Evolutionary conservation across 2,888 invertebrate species (phyloP), one percentile per base, ranked within the genome.

Genomic region (Isoperla grammatica): DNA sequence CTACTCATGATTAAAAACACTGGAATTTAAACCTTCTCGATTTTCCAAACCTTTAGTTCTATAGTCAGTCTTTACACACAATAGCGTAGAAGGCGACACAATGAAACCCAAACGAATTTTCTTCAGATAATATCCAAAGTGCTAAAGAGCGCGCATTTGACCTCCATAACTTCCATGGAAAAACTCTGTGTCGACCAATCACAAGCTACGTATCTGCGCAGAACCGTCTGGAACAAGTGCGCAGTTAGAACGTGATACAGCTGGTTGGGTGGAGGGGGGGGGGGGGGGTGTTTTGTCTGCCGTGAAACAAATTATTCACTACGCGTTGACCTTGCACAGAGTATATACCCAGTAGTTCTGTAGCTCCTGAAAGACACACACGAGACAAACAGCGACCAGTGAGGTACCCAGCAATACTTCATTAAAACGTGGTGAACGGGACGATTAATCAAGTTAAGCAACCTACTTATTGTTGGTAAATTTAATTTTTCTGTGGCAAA

Each of bases 21-120:
- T 6, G 29, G 29, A 29, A 29, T 29, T 4, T n/a, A n/a, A n/a
- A n/a, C n/a, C n/a, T n/a, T n/a, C n/a, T n/a, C n/a, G n/a, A n/a
- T n/a, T 29, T 29, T 29, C 29, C 29, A 6, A 29, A 4, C 29
- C 29, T 8, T 29, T 29, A 29, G 29, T 29, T 29, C 20, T 29
- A n/a, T 57, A 70, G 70, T 78, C n/a, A 77, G 83, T 89, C 90
- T 90, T 90, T 90, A 89, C 87, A n/a, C 90, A 78, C 90, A 90
- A 90, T 90, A 90, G 89, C 80, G 86, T 81, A 90, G 90, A 90
- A 90, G 90, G 88, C 84, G 79, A 81, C 80, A 71, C 49, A 60
- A 60, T 22, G 42, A 29, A 22, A 12, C 48, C 19, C 20, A 13
- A 13, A 20, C 29, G 5, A 39, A 46, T 37, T 39, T 46, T 55